Evolutionary conservation across 2,888 invertebrate genomes (phyloP), one percentile per base, ranked within the genome.

Genomic region (Drosophila infuscata): DNA sequence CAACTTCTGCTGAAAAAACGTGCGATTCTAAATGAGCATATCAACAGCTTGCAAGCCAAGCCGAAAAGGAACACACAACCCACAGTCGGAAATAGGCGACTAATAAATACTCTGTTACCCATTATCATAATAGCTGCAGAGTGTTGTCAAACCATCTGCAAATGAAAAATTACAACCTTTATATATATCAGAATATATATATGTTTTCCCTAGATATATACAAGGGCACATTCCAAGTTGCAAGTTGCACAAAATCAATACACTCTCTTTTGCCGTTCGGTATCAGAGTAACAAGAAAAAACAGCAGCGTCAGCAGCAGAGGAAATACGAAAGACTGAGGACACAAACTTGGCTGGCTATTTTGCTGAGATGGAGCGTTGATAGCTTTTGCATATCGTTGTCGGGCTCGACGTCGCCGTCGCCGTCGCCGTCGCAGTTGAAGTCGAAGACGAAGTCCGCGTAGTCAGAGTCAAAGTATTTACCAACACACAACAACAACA

Each of bases 1-100:
- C 89, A 89, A 90, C 82, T 90, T 89, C 90, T 85, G 79, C 77
- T 85, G 90, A 90, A 89, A 89, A 90, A 90, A 88, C 89, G 90
- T 89, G 88, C 89, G 84, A 84, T 87, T 81, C 89, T 89, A 89
- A 90, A 89, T 89, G 83, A 89, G 87, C 86, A 86, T 90, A 88
- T 90, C 90, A 85, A 85, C 87, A 86, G 89, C 86, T 85, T 87
- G 83, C 89, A 88, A 87, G 87, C 65, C 66, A 53, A 70, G 67
- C 61, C 57, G 58, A 64, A 67, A 69, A 78, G 66, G 58, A 66
- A 59, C 66, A 66, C 69, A 52, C 63, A 70, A 62, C 61, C 59
- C 61, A 60, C 38, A 72, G 20, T 32, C 15, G 32, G 3, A 17
- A 8, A 9, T 32, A 20, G 20, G 15, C 57, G 57, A 43, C 32